Evolutionary conservation across 1,140 invertebrate genomes (phyloP).

Genomic region (Doryteuthis pealeii): DNA sequence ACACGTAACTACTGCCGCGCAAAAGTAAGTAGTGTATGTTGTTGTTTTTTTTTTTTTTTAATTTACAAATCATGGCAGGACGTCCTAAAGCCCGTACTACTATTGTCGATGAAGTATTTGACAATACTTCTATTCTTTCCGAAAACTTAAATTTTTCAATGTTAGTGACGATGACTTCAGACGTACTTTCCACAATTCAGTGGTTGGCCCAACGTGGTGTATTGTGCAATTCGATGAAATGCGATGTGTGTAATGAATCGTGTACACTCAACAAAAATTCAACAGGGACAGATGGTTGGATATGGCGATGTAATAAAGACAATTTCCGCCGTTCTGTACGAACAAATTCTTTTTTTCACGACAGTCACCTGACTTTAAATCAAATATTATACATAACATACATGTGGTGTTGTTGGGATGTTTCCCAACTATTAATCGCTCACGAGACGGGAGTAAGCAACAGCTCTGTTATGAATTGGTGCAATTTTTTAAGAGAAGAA

Average conservation of each 20-base stretch:
- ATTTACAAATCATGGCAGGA: too few species aligned
- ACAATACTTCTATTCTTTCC: too few species aligned
- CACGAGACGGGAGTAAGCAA: slow-evolving; percentile 6
- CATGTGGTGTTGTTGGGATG: slow-evolving; percentile 4
- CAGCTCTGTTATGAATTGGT: slow-evolving; percentile 21
- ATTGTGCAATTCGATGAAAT: neutral
- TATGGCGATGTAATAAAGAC: neutral
- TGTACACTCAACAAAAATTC: neutral
- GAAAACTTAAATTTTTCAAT: too few species aligned
- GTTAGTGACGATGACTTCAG: neutral
- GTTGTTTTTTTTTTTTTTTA: too few species aligned
- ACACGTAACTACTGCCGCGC: too few species aligned
- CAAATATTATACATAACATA: slow-evolving; percentile 10
- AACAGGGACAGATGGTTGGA: neutral
- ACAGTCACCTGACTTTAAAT: neutral
- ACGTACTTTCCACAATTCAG: neutral
- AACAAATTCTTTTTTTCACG: neutral
- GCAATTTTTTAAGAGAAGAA: slow-evolving; percentile 21
- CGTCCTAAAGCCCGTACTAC: too few species aligned
- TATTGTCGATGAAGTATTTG: too few species aligned
- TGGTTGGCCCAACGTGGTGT: neutral
- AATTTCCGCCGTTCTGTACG: neutral
- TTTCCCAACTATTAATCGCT: slow-evolving; percentile 14
- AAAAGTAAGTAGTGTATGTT: too few species aligned
- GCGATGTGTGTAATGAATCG: neutral